Evolutionary conservation across 2,888 invertebrate species (phyloP), one percentile per base, ranked within the genome.

Genomic region (Stegophylla sp.): DNA sequence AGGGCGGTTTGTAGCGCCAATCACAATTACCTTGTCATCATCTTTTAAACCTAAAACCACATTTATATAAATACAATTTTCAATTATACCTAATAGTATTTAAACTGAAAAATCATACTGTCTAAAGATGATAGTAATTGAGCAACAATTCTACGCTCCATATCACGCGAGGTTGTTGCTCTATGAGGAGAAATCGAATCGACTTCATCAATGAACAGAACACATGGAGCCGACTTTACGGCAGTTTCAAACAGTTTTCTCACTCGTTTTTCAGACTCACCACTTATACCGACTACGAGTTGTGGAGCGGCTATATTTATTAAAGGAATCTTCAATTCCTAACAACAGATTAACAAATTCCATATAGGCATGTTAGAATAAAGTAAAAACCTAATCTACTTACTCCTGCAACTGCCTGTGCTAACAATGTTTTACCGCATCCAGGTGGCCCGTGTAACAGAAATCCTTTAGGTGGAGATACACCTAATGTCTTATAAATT

Each of bases 361-460:
- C 34, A 34, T 34, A 13, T 34, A 67, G 41, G 10, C 43, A 20
- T 26, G 2, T 12, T 41, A 72, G 20, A 41, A 63, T 53, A 72
- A 48, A 26, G n/a, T 41, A 10, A 48, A 69, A 59, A 72, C 61
- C 76, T n/a, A 12, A 73, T 53, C 56, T 59, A 87, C 88, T 87
- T 87, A 91, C 92, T 73, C 95, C 94, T 41, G 94, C 93, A 84
- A 95, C 92, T 2, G 94, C 94, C 86, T 92, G 89, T 0, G 94
- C 95, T 82, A 95, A 85, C 79, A 94, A 88, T 3, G 93, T 94
- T 87, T 95, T 95, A 0, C 98, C 98, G 86, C 96, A 96, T 0
- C 98, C 98, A 0, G 98, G 96, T 0, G 98, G 98, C 0, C 98
- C 98, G 86, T 98, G 97, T 67, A 98, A 88, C 72, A 99, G 87